These are phyloP conservation scores for Rhincodon typus DNA, from an alignment of 2,797 vertebrate species.

Conservation along the genomic window DNA sequence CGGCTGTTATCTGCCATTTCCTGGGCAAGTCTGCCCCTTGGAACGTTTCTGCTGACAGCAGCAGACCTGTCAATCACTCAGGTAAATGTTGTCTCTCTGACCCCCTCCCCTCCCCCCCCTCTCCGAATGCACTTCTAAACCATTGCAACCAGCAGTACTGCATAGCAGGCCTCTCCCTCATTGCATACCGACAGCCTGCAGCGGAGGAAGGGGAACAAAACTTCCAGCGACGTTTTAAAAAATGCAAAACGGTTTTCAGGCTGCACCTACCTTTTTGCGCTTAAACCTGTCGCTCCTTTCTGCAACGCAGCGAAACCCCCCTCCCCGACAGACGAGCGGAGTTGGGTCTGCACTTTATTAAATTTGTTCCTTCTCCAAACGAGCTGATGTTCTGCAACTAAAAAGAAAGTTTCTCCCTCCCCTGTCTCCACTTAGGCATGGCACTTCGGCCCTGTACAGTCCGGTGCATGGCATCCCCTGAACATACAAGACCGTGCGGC, in stretches of 20 bases:
- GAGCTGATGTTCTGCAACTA: background rate
- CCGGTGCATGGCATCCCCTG: background rate
- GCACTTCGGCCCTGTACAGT: background rate
- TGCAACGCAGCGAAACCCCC: background rate
- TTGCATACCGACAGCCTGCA: background rate
- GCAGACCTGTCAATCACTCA: background rate
- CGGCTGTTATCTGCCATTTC: background rate
- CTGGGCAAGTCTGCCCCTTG: background rate
- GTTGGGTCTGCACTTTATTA: too few species aligned
- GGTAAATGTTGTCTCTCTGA: background rate
- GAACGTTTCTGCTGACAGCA: background rate
- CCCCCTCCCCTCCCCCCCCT: too few species aligned
- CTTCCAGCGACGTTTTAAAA: too few species aligned
- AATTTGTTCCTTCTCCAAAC: background rate
- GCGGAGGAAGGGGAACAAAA: too few species aligned
- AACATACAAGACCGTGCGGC: background rate
- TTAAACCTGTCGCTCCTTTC: background rate
- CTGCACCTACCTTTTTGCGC: background rate
- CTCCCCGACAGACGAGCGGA: background rate
- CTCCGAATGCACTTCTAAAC: background rate
- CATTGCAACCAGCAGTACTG: background rate
- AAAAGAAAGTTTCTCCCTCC: background rate
- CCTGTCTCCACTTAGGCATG: background rate
- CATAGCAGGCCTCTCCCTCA: background rate
- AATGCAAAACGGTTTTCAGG: too few species aligned